phyloP scores from a whole-genome alignment of 1,140 invertebrate genomes.

The Homalodisca vitripennis region DNA sequence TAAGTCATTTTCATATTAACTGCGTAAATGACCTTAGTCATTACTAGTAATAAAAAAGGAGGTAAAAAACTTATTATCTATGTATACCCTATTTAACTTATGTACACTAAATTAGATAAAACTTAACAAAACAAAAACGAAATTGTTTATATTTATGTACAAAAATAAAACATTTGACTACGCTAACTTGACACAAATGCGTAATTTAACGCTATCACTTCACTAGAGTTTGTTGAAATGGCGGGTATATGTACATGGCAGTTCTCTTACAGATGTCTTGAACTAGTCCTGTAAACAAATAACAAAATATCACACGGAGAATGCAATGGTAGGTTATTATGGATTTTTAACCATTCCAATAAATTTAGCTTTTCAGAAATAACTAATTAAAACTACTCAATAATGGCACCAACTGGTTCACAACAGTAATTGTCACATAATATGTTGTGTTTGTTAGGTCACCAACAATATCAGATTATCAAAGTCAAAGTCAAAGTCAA shows the following conservation, averaged over 20 bases:
- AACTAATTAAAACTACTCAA: not conserved
- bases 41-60: no score
- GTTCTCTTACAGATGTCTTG: not conserved
- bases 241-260: slow-evolving; percentile 24
- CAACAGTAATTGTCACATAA: not conserved
- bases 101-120: slow-evolving; percentile 3
- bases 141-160: slow-evolving; percentile 9
- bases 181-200: not conserved
- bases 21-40: no score
- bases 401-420: not conserved
- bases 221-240: not conserved
- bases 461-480: not conserved
- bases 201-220: not conserved
- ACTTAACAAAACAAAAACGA: slow-evolving; percentile 21
- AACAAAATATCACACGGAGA: not conserved
- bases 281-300: slow-evolving; percentile 2
- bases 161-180: slow-evolving; percentile 25
- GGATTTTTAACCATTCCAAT: not conserved
- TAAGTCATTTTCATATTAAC: no score
- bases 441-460: not conserved
- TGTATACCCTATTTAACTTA: not conserved
- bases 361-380: not conserved
- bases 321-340: not conserved
- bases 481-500: no score
- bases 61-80: slow-evolving; percentile 17